Evolutionary conservation across 2,888 invertebrate genomes (phyloP).

Genomic region (Piscicola geometra): DNA sequence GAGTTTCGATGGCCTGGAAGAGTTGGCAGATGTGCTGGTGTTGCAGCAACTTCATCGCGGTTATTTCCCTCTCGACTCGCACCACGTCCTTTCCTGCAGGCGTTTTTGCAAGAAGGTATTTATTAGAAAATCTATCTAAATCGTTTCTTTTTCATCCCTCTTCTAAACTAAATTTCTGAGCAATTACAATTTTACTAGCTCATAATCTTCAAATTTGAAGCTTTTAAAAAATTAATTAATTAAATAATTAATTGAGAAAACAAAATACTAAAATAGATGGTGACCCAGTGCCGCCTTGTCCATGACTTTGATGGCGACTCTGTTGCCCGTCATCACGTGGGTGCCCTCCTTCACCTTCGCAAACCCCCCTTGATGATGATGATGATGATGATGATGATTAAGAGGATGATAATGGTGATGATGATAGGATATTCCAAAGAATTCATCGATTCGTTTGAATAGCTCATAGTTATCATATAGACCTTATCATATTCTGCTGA

Average conservation of each 20-base stretch:
- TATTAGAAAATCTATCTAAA: no score
- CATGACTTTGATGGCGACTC: conserved; percentile 78
- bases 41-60: conserved; percentile 67
- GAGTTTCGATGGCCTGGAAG: conserved; percentile 73
- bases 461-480: no score
- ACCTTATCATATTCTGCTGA: no score
- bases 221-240: neutral
- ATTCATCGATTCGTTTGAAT: no score
- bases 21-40: conserved; percentile 74
- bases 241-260: neutral
- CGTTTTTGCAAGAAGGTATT: no score
- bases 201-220: no score
- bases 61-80: conserved; percentile 69
- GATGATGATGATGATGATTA: no score
- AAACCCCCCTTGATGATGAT: conserved; percentile 67
- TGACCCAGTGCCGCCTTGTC: conserved; percentile 68
- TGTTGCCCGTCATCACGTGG: conserved; percentile 71
- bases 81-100: conserved; percentile 64
- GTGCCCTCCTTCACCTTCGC: conserved; percentile 75
- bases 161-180: no score
- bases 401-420: no score
- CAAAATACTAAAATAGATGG: neutral
- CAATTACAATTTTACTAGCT: no score
- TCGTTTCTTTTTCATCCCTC: no score
- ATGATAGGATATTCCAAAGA: no score